Percentiles rank a stretch among this genome's conserved stretches.
phyloP scores from a whole-genome alignment of 2,113 vertebrate species.

The Panurus biarmicus region DNA sequence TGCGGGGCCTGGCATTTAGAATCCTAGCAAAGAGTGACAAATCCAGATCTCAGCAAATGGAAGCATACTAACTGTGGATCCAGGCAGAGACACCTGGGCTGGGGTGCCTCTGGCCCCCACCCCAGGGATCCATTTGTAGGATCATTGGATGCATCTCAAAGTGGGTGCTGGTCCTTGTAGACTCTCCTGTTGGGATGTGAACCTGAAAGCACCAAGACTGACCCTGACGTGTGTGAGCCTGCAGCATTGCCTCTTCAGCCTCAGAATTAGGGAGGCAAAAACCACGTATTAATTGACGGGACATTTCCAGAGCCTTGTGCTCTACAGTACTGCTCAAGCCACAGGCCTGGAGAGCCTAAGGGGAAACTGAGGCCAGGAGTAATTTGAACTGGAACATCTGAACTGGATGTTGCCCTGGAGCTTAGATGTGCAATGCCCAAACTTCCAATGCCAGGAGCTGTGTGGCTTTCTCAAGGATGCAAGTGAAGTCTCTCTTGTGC shows the following conservation, averaged over 20 bases:
- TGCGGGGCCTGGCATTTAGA: not conserved
- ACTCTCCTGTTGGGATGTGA: not conserved
- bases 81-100: not conserved
- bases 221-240: fast-evolving
- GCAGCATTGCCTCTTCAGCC: not conserved
- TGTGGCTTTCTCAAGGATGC: not conserved
- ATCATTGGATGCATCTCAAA: not conserved
- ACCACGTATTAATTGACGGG: fast-evolving
- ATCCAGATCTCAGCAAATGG: not conserved
- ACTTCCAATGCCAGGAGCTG: not conserved
- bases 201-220: not conserved
- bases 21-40: not conserved
- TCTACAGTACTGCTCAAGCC: not conserved
- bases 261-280: not conserved
- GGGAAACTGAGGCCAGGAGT: not conserved
- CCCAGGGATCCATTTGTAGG: not conserved
- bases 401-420: fast-evolving
- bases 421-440: fast-evolving
- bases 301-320: not conserved
- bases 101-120: not conserved
- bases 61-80: not conserved
- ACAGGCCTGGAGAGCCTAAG: fast-evolving
- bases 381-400: not conserved
- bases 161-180: not conserved
- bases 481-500: not conserved